Percentiles rank a stretch among this genome's conserved stretches.
Evolutionary conservation across 2,797 vertebrate species (phyloP).

Genomic region (Semaprochilodus insignis): DNA sequence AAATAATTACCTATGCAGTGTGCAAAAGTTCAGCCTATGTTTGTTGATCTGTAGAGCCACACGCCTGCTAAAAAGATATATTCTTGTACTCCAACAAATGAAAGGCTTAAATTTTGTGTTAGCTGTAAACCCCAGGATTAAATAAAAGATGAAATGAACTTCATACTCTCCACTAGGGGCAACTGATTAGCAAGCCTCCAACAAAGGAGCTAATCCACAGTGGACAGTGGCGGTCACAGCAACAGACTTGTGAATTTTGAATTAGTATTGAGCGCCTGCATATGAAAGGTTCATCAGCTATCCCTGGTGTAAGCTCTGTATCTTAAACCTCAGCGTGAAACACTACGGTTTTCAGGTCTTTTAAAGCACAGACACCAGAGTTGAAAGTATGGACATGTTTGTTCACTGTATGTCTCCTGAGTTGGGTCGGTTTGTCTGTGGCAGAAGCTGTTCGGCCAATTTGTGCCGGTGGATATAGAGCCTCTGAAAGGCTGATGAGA

Average conservation of each 20-base stretch:
- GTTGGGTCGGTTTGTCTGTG: conserved; percentile 18
- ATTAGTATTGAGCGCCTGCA: not conserved
- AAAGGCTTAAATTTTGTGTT: not conserved
- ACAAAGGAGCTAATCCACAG: not conserved
- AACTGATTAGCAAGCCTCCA: conserved; percentile 16
- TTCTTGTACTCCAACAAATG: not conserved
- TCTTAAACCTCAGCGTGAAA: conserved; percentile 35
- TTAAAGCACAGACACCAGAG: conserved; percentile 4
- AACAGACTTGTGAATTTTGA: conserved; percentile 9
- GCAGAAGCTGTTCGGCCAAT: conserved; percentile 43
- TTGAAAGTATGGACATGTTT: conserved; percentile 6
- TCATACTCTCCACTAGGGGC: conserved; percentile 1
- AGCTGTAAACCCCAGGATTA: conserved; percentile 8
- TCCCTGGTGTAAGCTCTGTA: conserved; percentile 6
- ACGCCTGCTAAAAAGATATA: no score
- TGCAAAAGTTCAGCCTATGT: not conserved
- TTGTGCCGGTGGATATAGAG: conserved; percentile 37
- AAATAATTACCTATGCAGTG: not conserved
- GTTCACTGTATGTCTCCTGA: conserved; percentile 21
- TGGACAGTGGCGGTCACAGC: not conserved
- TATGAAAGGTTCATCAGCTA: not conserved
- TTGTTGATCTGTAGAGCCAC: not conserved
- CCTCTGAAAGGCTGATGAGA: conserved; percentile 16
- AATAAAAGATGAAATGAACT: conserved; percentile 20
- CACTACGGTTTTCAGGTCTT: conserved; percentile 27